Conservation (phyloP, 2,888 invertebrate genomes). For the Ditylenchus weischeri region DNA sequence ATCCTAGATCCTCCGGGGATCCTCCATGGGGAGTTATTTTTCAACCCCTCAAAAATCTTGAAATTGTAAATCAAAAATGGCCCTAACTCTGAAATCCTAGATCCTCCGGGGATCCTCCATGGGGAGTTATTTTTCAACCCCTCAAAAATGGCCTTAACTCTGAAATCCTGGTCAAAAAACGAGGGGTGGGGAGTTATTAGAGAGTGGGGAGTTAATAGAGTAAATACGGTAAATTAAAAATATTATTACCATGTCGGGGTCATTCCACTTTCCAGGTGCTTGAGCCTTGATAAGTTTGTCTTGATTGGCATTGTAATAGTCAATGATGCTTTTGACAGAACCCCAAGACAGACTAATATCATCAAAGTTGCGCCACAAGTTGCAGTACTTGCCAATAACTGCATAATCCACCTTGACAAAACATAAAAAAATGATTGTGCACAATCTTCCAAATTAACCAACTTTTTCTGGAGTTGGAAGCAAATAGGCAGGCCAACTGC, state of each 20-base stretch:
- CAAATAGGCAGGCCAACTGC: constrained; percentile 92
- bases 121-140: too few species aligned
- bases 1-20: too few species aligned
- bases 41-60: too few species aligned
- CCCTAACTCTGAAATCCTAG: too few species aligned
- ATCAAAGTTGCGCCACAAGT: constrained; percentile 63
- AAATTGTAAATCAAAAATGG: too few species aligned
- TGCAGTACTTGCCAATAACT: constrained; percentile 60
- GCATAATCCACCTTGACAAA: constrained; percentile 57
- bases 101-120: too few species aligned
- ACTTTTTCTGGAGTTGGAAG: constrained; percentile 45
- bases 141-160: too few species aligned
- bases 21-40: too few species aligned
- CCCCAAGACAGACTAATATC: constrained; percentile 62
- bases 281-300: constrained; percentile 60
- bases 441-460: not conserved
- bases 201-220: too few species aligned
- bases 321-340: constrained; percentile 59
- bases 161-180: too few species aligned
- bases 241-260: constrained; percentile 62
- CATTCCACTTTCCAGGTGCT: constrained; percentile 63
- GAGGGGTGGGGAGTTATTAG: too few species aligned
- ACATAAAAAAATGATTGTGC: not conserved
- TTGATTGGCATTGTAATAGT: constrained; percentile 61
- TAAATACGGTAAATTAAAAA: not conserved